These are phyloP conservation scores for Boleophthalmus pectinirostris DNA, from an alignment of 2,113 vertebrate genomes.

Conservation along the genomic window DNA sequence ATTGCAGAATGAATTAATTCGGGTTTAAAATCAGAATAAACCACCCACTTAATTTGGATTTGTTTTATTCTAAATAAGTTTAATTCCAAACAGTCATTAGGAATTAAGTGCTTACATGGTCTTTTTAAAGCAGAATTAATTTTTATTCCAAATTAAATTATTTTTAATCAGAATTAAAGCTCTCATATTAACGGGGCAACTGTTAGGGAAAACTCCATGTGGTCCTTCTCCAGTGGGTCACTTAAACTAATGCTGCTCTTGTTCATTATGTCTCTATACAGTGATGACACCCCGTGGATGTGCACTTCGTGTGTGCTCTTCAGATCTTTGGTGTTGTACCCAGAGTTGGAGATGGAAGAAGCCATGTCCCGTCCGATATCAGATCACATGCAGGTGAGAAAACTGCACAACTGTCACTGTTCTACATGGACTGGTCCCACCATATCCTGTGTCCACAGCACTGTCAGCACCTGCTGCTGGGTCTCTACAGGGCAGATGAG, in stretches of 20 bases:
- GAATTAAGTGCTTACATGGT: too few relatives aligned
- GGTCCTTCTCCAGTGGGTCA: background rate
- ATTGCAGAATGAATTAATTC: too few relatives aligned
- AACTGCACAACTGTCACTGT: background rate
- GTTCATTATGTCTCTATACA: conserved; percentile 21
- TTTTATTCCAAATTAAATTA: too few relatives aligned
- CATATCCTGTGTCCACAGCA: conserved; percentile 44
- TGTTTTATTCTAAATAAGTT: too few relatives aligned
- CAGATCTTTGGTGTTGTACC: background rate
- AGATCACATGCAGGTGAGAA: conserved; percentile 58
- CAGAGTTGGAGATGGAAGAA: background rate
- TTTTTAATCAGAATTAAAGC: too few relatives aligned
- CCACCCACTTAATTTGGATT: too few relatives aligned
- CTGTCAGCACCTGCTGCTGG: conserved; percentile 73
- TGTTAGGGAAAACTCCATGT: conserved; percentile 27
- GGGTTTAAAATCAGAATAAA: too few relatives aligned
- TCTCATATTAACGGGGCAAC: too few relatives aligned
- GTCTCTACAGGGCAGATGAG: conserved; percentile 53
- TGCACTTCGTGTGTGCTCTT: conserved; percentile 69
- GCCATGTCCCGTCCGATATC: conserved; percentile 33
- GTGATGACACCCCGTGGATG: conserved; percentile 44
- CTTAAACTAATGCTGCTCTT: background rate
- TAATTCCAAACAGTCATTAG: too few relatives aligned
- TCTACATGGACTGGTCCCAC: background rate
- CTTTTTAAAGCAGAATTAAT: too few relatives aligned